Evolutionary conservation across 2,797 vertebrate species (phyloP), one percentile per base, ranked within the genome.

Genomic region (Halcyon smyrnensis): DNA sequence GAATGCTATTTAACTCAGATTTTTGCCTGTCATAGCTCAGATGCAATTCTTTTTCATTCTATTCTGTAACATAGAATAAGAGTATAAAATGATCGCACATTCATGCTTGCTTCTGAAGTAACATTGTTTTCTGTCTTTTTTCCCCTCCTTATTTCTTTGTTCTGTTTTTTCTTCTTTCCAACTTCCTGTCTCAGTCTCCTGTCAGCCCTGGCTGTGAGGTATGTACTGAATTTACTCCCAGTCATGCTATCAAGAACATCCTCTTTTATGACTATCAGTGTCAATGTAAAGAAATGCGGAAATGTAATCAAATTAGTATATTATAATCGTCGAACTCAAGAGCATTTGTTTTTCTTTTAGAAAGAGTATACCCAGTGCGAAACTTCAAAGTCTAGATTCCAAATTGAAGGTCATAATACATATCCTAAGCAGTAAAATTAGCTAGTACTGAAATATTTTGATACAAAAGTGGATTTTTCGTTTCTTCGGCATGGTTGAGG

Each of bases 171-270:
- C 60, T 93, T 91, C 87, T 93, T 98, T 95, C 74, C 78, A 85
- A 97, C 94, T 95, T 88, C 88, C 79, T 97, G 59, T 97, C 93
- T 97, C 97, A 99, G 99, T 99, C 98, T 97, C 98, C 99, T 94
- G 97, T 99, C 97, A 99, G 98, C 97, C 98, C 99, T 95, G 98
- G 98, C 96, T 98, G 98, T 98, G 99, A 99, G 98, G 99, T 99
- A 98, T 95, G 98, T 98, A 95, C 82, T 90, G 81, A 90, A 77
- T 83, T 93, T 96, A 54, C 41, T 59, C 19, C 48, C 6, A 75
- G 11, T 70, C 27, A 7, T 87, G 36, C 34, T 84, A 6, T 91
- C 37, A 84, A 30, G 32, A 86, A 5, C 41, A 63, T 54, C 17
- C 7, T 86, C 63, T 84, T 54, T 80, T 83, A 54, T 60, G 36